Evolutionary conservation across 2,797 vertebrate species (phyloP).

Genomic region (Acrossocheilus fasciatus): DNA sequence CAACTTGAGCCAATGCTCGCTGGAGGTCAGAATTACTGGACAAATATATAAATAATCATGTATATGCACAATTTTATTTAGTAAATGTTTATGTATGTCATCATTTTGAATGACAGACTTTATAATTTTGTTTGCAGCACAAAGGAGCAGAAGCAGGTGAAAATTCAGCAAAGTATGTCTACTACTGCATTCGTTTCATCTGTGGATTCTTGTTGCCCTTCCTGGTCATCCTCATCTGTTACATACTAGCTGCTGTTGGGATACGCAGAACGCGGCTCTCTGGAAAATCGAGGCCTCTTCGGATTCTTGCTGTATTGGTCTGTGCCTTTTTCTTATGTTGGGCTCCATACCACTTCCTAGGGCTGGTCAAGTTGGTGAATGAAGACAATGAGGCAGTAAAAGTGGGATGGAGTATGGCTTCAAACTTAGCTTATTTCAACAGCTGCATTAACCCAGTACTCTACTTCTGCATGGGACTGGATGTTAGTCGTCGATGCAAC

Average conservation of each 20-base stretch:
- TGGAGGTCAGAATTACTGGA: constrained; percentile 54
- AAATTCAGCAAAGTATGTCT: constrained; percentile 44
- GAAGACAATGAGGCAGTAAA: constrained; percentile 65
- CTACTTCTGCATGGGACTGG: constrained; percentile 80
- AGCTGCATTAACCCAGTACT: constrained; percentile 81
- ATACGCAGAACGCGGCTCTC: constrained; percentile 71
- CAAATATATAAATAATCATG: neutral
- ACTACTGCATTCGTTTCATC: constrained; percentile 75
- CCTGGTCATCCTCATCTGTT: constrained; percentile 75
- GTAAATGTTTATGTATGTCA: too few species aligned
- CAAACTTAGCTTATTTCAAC: constrained; percentile 76
- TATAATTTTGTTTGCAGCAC: constrained; percentile 29
- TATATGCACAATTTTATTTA: neutral
- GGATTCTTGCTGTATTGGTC: constrained; percentile 72
- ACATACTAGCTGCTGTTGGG: constrained; percentile 71
- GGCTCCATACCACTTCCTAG: constrained; percentile 80
- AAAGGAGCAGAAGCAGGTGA: constrained; percentile 38
- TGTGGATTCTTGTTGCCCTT: constrained; percentile 80
- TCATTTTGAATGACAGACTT: too few species aligned
- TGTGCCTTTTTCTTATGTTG: constrained; percentile 82
- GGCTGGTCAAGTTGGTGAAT: constrained; percentile 76
- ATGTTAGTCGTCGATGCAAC: constrained; percentile 59
- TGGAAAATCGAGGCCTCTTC: constrained; percentile 71
- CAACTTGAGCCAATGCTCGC: constrained; percentile 74
- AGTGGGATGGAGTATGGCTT: constrained; percentile 67